These are phyloP conservation scores for Dicycla oo DNA, from an alignment of 2,888 invertebrate species.

Conservation along the genomic window DNA sequence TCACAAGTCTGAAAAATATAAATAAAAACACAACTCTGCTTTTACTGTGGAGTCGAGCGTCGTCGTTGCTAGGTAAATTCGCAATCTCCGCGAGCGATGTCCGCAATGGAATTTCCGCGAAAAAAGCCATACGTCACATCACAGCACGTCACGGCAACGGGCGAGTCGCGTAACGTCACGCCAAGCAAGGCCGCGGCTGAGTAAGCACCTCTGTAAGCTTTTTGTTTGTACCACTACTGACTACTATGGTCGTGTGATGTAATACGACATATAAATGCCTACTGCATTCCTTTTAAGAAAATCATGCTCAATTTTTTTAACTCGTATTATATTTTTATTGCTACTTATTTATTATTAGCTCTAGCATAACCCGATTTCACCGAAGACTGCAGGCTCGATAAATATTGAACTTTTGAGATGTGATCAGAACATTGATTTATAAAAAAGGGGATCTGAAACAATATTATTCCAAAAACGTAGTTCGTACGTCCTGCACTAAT, in stretches of 20 bases:
- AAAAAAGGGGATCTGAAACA: conserved; percentile 36
- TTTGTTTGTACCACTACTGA: conserved; percentile 72
- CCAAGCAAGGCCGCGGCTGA: conserved; percentile 80
- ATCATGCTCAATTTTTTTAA: conserved; percentile 33
- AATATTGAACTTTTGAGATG: conserved; percentile 27
- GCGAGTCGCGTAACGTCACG: conserved; percentile 80
- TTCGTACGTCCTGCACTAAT: conserved; percentile 29
- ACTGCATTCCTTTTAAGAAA: conserved; percentile 29
- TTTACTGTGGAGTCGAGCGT: conserved; percentile 18
- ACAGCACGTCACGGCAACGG: conserved; percentile 74
- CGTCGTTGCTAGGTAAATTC: conserved; percentile 59
- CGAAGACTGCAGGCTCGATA: not conserved
- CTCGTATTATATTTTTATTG: not conserved
- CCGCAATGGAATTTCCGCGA: conserved; percentile 88
- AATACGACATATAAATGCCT: conserved; percentile 48
- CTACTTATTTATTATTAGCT: not conserved
- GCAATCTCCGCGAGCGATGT: conserved; percentile 77
- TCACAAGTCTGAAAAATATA: not conserved
- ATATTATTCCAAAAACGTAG: conserved; percentile 52
- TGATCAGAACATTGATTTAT: too few species aligned
- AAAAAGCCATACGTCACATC: conserved; percentile 85
- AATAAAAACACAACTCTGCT: conserved; percentile 11
- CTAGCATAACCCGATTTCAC: not conserved
- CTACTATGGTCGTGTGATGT: conserved; percentile 71
- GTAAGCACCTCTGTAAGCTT: conserved; percentile 72